Conservation (phyloP, 2,888 invertebrate genomes). For the Bugulina stolonifera region DNA sequence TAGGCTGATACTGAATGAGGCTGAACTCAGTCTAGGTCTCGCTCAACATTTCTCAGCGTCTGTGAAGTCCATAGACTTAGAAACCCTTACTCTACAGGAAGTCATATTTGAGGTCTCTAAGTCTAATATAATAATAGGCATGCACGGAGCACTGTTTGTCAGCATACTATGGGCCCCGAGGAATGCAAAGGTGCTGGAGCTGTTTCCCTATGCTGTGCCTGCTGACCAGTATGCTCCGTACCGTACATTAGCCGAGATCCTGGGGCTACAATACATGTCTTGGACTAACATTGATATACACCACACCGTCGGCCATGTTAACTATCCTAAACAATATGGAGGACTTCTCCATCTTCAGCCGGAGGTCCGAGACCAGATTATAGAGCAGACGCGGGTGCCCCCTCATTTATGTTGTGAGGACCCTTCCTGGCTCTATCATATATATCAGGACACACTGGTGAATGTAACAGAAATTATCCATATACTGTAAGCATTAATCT, state of each 20-base stretch:
- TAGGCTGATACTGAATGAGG: slow-evolving; percentile 55
- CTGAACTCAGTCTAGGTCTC: slow-evolving; percentile 45
- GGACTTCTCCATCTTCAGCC: slow-evolving; percentile 51
- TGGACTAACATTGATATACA: slow-evolving; percentile 52
- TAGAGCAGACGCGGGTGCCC: slow-evolving; percentile 43
- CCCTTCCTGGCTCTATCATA: slow-evolving; percentile 55
- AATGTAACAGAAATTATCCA: slow-evolving; percentile 40
- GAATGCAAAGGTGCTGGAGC: slow-evolving; percentile 52
- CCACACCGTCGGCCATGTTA: slow-evolving; percentile 48
- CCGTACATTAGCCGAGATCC: slow-evolving; percentile 48
- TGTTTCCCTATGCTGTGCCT: slow-evolving; percentile 57
- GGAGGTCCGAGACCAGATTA: slow-evolving; percentile 43
- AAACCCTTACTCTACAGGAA: slow-evolving; percentile 39
- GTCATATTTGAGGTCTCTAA: slow-evolving; percentile 38
- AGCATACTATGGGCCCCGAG: slow-evolving; percentile 52
- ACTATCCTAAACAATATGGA: slow-evolving; percentile 49
- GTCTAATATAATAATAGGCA: slow-evolving; percentile 47
- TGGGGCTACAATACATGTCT: slow-evolving; percentile 48
- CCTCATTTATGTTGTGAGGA: slow-evolving; percentile 55
- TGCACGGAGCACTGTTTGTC: slow-evolving; percentile 55
- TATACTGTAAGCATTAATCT: too few species aligned
- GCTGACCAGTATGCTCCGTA: slow-evolving; percentile 54
- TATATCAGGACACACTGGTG: slow-evolving; percentile 57
- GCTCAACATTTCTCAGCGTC: slow-evolving; percentile 35
- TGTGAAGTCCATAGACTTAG: slow-evolving; percentile 40